Conservation (phyloP, 2,113 vertebrate species). For the Tetrao urogallus region DNA sequence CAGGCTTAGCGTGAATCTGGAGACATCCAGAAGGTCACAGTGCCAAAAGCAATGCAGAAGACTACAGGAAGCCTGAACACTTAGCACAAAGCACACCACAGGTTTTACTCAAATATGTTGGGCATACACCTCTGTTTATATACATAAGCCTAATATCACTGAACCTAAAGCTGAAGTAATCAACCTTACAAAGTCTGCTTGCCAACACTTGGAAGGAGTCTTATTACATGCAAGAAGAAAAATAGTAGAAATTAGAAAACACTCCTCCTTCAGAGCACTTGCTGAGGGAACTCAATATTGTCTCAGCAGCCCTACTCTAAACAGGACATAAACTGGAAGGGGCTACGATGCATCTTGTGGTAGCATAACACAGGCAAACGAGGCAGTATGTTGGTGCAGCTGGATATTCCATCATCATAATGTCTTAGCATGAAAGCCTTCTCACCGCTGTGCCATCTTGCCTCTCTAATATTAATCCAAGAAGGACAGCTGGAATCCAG, state of each 20-base stretch:
- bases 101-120: not conserved
- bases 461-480: not conserved
- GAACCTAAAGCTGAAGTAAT: not conserved
- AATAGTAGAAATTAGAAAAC: not conserved
- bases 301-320: not conserved
- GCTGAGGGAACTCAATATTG: not conserved
- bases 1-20: not conserved
- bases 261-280: not conserved
- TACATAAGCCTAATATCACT: not conserved
- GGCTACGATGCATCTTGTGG: not conserved
- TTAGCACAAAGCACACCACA: accelerated
- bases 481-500: not conserved
- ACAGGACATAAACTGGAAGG: not conserved
- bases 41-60: not conserved
- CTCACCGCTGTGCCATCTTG: not conserved
- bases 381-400: not conserved
- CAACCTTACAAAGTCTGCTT: not conserved
- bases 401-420: not conserved
- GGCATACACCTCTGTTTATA: not conserved
- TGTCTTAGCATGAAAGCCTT: not conserved
- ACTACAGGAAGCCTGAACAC: not conserved
- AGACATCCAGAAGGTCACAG: not conserved
- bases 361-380: not conserved
- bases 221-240: not conserved
- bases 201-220: not conserved